Base-by-base conservation (phyloP, 2,888 invertebrate species). In the Lochmaea capreae region DNA sequence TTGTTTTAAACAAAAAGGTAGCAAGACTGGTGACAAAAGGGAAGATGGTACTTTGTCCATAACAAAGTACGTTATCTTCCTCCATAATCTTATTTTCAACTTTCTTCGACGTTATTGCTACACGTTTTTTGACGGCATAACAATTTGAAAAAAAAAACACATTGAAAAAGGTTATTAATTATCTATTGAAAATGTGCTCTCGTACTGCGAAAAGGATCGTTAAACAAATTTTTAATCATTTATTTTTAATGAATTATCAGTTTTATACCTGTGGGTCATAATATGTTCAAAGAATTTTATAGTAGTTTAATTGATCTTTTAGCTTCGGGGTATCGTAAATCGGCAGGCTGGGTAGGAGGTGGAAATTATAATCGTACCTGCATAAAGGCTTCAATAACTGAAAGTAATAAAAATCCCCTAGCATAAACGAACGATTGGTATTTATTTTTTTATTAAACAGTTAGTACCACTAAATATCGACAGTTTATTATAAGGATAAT, bases 261-360 rank as follows among this genome's bases (percentile, higher is more conserved):
- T 58, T 65, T 71, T 58, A 46, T 65, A 65, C 58, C 65, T 65
- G 46, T 58, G 46, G 65, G 58, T 71, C 54, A 65, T 49, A 58
- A 61, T 68, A 39, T 39, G 52, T 62, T 62, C 52, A 62, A 46
- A 61, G 57, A 61, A 46, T 71, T 58, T 71, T 65, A 65, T 65
- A 33, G 57, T 58, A 18, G 65, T 71, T 71, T 71, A 71, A 71
- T 71, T 62, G 65, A 71, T 65, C 65, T 71, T 71, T 71, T 65
- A 46, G 57, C 71, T 71, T 33, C 18, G 58, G 65, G 71, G 65
- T 65, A 71, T 58, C 71, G 65, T 71, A 71, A 71, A 71, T 71
- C 65, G 71, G 43, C 11, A 43, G 57, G 52, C 26, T 16, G 33
- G 58, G 67, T 18, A 65, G 46, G 46, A 63, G 62, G 62, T 43